Conservation (phyloP, 2,888 invertebrate species). For the Eupithecia vulgata region DNA sequence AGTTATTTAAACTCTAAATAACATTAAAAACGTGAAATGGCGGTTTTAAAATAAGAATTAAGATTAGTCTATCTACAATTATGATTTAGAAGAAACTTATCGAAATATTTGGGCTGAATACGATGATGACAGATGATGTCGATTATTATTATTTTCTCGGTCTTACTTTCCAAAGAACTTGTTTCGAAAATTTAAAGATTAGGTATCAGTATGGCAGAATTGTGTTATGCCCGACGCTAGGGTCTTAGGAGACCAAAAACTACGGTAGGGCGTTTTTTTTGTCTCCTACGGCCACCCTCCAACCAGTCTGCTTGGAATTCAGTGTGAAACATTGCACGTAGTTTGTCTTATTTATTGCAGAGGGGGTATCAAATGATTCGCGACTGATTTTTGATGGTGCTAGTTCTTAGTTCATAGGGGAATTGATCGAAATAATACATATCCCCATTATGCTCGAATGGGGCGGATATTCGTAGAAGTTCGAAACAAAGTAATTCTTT, state of each 20-base stretch:
- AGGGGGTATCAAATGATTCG: slow-evolving; percentile 69
- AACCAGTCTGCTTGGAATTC: slow-evolving; percentile 28
- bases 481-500: neutral
- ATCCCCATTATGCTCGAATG: neutral
- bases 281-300: slow-evolving; percentile 5
- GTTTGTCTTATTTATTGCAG: slow-evolving; percentile 61
- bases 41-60: too few species aligned
- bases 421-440: neutral
- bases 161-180: neutral
- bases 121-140: too few species aligned
- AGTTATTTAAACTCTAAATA: too few species aligned
- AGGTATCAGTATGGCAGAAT: neutral
- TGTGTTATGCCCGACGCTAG: neutral
- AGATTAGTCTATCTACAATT: too few species aligned
- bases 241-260: neutral
- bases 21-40: too few species aligned
- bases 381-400: slow-evolving; percentile 42
- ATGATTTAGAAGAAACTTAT: too few species aligned
- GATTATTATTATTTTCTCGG: neutral
- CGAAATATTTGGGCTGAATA: too few species aligned
- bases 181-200: neutral
- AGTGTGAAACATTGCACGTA: slow-evolving; percentile 35
- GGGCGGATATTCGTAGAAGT: neutral
- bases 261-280: neutral
- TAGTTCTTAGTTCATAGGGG: slow-evolving; percentile 15